phyloP scores from a whole-genome alignment of 1,140 invertebrate genomes.

The Bilobella aurantiaca region DNA sequence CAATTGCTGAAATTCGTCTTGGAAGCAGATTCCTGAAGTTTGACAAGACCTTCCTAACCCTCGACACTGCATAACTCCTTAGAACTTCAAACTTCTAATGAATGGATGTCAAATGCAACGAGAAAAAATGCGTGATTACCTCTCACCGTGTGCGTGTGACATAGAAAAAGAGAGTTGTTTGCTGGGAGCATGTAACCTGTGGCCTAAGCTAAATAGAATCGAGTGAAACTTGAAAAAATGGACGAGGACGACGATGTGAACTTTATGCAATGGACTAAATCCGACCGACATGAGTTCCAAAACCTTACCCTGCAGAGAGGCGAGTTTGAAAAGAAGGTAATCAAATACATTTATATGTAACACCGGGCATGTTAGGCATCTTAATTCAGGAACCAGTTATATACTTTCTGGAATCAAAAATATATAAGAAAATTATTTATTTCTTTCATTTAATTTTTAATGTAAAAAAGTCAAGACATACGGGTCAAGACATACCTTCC shows the following conservation, averaged over 20 bases:
- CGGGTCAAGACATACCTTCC: too few species aligned
- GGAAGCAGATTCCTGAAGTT: not conserved
- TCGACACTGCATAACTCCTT: not conserved
- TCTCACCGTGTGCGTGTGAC: not conserved
- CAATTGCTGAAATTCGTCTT: not conserved
- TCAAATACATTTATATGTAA: not conserved
- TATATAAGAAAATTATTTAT: too few species aligned
- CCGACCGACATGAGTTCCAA: not conserved
- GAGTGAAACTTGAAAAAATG: not conserved
- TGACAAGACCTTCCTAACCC: not conserved
- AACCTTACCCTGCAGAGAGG: not conserved
- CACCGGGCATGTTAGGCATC: too few species aligned
- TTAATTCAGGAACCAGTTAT: too few species aligned
- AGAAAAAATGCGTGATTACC: not conserved
- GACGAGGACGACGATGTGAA: not conserved
- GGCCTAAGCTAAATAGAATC: not conserved
- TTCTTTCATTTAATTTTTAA: too few species aligned
- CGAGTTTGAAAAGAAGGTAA: not conserved
- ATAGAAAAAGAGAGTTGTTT: not conserved
- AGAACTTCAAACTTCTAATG: not conserved
- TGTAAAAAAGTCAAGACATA: too few species aligned
- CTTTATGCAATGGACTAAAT: not conserved
- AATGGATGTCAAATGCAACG: not conserved
- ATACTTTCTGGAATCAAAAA: too few species aligned
- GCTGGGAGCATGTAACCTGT: not conserved